Base-by-base conservation (phyloP, 1,140 invertebrate genomes). In the Phymastichus coffea region DNA sequence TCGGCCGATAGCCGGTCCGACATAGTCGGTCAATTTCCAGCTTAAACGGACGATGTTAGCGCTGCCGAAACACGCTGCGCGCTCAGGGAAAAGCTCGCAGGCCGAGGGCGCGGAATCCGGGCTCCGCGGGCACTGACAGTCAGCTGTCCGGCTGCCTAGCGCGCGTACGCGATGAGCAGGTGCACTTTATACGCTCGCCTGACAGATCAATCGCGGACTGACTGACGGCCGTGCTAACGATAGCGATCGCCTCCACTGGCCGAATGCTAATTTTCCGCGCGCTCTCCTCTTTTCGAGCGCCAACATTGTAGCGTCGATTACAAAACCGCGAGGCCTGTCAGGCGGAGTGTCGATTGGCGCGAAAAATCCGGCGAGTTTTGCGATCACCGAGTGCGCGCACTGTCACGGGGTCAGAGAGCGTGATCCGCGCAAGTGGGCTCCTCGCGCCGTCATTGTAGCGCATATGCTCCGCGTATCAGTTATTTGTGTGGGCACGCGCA, bases 111-210 rank as follows among this genome's bases (percentile, higher is more conserved):
- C n/a, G n/a, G n/a, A n/a, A n/a, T n/a, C n/a, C n/a, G n/a, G n/a
- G n/a, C n/a, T n/a, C n/a, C n/a, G n/a, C n/a, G 30, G 66, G 72
- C 70, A 71, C 73, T 76, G 76, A 76, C 76, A 77, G 74, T 78
- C 74, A 77, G 71, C 75, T 76, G 76, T 78, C 75, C 58, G 56
- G 58, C 65, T 66, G 69, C 69, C 67, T 70, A 66, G 63, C 63
- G 51, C 49, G 35, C 61, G 49, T 52, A 55, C 59, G 57, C 54
- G 54, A 47, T 17, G 20, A 57, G 66, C 70, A 74, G 72, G 70
- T 76, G 69, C 65, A 48, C 62, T 56, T 46, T 61, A 20, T n/a
- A n/a, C 40, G 63, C 60, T 65, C 57, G 56, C 46, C 65, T 67
- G 70, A 72, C 67, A 65, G 69, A 74, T 73, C 71, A 72, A 71